These are phyloP conservation scores for Acleris literana DNA, from an alignment of 2,888 invertebrate genomes.

Conservation along the genomic window DNA sequence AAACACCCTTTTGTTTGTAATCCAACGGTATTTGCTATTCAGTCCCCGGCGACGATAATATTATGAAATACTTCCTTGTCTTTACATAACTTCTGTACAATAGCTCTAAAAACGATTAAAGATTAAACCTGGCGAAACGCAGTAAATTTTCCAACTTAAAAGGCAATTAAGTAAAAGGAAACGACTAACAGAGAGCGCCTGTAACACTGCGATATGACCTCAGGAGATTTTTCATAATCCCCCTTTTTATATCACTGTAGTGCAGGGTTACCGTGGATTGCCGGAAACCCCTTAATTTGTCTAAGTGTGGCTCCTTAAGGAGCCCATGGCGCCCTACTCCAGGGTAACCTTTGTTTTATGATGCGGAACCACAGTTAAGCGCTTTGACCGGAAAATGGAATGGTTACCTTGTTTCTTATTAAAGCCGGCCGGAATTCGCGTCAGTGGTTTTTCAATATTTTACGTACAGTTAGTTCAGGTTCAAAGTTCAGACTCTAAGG, in stretches of 20 bases:
- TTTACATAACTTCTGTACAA: too few relatives aligned
- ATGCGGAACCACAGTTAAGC: constrained; percentile 22
- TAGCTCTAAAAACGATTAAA: too few relatives aligned
- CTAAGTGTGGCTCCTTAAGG: not conserved
- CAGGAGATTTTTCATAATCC: constrained; percentile 26
- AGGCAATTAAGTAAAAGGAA: not conserved
- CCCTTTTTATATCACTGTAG: constrained; percentile 12
- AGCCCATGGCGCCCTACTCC: not conserved
- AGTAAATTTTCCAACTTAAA: not conserved
- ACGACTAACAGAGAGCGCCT: not conserved
- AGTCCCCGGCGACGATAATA: too few relatives aligned
- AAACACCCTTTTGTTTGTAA: too few relatives aligned
- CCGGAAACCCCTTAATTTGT: constrained; percentile 6
- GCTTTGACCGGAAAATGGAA: constrained; percentile 27
- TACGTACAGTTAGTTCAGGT: too few relatives aligned
- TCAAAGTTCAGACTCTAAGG: too few relatives aligned
- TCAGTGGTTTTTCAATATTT: not conserved
- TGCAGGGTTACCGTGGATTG: constrained; percentile 4
- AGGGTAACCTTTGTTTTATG: constrained; percentile 26
- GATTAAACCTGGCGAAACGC: too few relatives aligned
- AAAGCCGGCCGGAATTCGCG: constrained; percentile 6
- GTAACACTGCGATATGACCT: too few relatives aligned
- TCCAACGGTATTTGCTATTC: too few relatives aligned
- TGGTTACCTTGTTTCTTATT: constrained; percentile 22
- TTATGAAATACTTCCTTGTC: too few relatives aligned